Base-by-base conservation (phyloP, 1,140 invertebrate species). In the Pentalonia nigronervosa region DNA sequence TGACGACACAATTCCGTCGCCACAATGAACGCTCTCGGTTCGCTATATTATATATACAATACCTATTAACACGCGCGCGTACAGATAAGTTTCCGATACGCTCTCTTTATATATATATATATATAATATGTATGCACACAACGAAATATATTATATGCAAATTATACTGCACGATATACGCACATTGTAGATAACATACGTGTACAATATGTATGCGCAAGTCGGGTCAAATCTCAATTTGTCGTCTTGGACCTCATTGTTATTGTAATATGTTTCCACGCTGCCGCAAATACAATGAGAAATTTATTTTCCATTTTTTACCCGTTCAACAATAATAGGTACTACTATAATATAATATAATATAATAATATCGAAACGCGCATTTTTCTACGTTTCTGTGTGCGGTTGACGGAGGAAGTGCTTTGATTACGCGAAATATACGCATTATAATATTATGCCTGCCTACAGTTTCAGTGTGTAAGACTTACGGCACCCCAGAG, bases 61-160 rank as follows among this genome's bases (percentile, higher is more conserved):
- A 87, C 17, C 21, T 21, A 53, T 50, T 17, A 2, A 87, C 30
- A 45, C 41, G 86, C 20, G 30, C 14, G 30, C 11, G 25, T 30
- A 87, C 21, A 48, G 11, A 48, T 87, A n/a, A 20, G 20, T 48
- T 87, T 87, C 86, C 86, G 86, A 87, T 87, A 87, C 47, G 86
- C 86, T 87, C 47, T 87, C 86, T 50, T 87, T 48, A 21, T n/a
- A 50, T 53, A 41, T 67, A 17, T n/a, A 14, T 4, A 9, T n/a
- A n/a, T 30, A 30, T 9, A 11, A 25, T 60, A 2, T 60, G 56
- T 8, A 7, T 11, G 6, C 9, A 76, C 30, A 34, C 60, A 67
- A 67, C 25, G 25, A 30, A 60, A 60, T 60, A 30, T 60, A 41
- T 41, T n/a, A 21, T 50, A 67, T 60, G 7, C 56, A 14, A n/a